phyloP scores from a whole-genome alignment of 2,888 invertebrate species.

The Eupithecia tripunctaria region DNA sequence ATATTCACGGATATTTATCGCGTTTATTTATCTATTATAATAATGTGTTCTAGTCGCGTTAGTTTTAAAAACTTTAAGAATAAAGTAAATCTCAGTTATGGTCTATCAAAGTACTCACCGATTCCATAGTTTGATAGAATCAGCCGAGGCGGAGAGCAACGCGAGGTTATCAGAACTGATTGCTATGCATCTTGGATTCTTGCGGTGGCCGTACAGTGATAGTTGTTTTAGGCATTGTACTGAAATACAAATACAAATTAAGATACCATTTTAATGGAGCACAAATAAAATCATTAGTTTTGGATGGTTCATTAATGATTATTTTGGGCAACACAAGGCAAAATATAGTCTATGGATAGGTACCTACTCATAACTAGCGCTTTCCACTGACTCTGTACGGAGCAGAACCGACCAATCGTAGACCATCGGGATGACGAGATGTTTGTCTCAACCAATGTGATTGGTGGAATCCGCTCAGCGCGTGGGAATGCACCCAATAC shows the following conservation, averaged over 20 bases:
- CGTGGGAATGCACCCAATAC: background rate
- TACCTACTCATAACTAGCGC: too few species aligned
- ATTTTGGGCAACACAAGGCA: background rate
- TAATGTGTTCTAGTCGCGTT: too few species aligned
- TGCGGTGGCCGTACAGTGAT: conserved; percentile 92
- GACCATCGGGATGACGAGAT: background rate
- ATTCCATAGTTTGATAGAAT: conserved; percentile 97
- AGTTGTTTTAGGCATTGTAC: conserved; percentile 86
- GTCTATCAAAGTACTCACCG: conserved; percentile 79
- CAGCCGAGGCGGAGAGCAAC: conserved; percentile 93
- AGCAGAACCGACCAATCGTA: background rate
- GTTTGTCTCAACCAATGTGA: background rate
- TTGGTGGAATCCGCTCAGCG: background rate
- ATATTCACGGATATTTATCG: too few species aligned
- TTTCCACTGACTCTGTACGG: background rate
- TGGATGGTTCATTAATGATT: too few species aligned
- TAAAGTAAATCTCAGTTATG: too few species aligned
- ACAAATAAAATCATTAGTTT: background rate
- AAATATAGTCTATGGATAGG: too few species aligned
- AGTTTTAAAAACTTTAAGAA: too few species aligned
- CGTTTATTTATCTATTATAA: too few species aligned
- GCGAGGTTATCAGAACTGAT: conserved; percentile 97
- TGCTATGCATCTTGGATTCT: conserved; percentile 93
- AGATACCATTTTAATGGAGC: too few species aligned
- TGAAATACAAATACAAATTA: conserved; percentile 48